phyloP scores from a whole-genome alignment of 2,888 invertebrate genomes.

The Sinodicranocentrus sp. region DNA sequence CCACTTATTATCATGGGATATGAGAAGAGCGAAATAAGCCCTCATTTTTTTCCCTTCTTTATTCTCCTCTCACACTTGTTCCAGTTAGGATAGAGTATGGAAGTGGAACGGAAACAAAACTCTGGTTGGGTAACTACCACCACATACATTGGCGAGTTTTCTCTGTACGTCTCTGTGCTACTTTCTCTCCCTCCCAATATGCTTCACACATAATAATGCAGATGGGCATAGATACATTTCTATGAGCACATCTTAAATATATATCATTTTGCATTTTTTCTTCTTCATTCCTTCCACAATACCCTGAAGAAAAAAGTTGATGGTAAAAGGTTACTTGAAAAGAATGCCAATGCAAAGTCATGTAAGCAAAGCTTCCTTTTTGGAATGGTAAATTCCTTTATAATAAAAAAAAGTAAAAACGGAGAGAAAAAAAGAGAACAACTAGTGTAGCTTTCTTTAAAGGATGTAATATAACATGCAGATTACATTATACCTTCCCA shows the following conservation, averaged over 20 bases:
- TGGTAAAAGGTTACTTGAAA: conserved; percentile 25
- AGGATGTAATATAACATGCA: conserved; percentile 24
- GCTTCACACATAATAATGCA: conserved; percentile 4
- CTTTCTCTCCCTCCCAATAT: conserved; percentile 5
- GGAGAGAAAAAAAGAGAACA: conserved; percentile 17
- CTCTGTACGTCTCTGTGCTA: conserved; percentile 4
- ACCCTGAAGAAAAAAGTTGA: neutral
- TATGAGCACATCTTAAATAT: too few relatives aligned
- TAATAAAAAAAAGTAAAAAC: conserved; percentile 3
- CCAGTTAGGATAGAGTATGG: neutral
- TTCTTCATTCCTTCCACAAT: too few relatives aligned
- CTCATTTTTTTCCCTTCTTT: neutral
- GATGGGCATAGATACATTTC: too few relatives aligned
- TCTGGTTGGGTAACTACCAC: neutral
- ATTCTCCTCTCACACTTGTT: conserved; percentile 15
- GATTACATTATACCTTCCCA: conserved; percentile 32
- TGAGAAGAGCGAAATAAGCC: conserved; percentile 2
- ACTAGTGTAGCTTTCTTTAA: neutral
- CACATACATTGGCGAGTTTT: neutral
- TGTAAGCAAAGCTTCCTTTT: neutral
- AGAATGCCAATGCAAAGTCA: conserved; percentile 45
- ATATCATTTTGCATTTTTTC: too few relatives aligned
- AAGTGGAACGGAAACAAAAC: conserved; percentile 11
- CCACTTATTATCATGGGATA: conserved; percentile 52
- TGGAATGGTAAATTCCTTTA: neutral